Evolutionary conservation across 2,888 invertebrate species (phyloP).

Genomic region (Acleris emargana): DNA sequence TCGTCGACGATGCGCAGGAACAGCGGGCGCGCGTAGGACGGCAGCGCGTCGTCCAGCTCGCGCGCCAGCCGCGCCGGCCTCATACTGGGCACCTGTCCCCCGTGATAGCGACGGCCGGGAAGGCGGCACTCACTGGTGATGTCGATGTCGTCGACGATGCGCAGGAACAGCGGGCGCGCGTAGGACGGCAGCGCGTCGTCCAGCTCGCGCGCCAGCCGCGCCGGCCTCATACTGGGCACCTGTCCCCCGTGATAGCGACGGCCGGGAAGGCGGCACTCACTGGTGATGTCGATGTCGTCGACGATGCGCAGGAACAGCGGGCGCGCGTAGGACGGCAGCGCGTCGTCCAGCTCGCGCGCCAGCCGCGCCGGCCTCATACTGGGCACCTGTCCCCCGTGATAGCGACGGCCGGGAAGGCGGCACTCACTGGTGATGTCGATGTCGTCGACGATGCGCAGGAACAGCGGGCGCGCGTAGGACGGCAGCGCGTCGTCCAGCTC

Average conservation of each 20-base stretch:
- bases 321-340: constrained; percentile 93
- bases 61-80: constrained; percentile 81
- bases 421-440: constrained; percentile 89
- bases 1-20: constrained; percentile 91
- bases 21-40: constrained; percentile 94
- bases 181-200: constrained; percentile 91
- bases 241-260: no score
- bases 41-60: constrained; percentile 88
- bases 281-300: constrained; percentile 90
- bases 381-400: no score
- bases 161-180: constrained; percentile 94
- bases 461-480: constrained; percentile 94
- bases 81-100: no score
- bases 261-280: constrained; percentile 52
- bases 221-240: no score
- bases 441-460: constrained; percentile 90
- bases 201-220: constrained; percentile 86
- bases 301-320: constrained; percentile 94
- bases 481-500: constrained; percentile 89
- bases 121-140: constrained; percentile 83
- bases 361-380: constrained; percentile 79
- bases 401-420: no score
- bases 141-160: constrained; percentile 90
- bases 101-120: no score
- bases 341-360: constrained; percentile 86